These are phyloP conservation scores for Collichthys lucidus DNA, from an alignment of 2,113 vertebrate species.

Conservation along the genomic window DNA sequence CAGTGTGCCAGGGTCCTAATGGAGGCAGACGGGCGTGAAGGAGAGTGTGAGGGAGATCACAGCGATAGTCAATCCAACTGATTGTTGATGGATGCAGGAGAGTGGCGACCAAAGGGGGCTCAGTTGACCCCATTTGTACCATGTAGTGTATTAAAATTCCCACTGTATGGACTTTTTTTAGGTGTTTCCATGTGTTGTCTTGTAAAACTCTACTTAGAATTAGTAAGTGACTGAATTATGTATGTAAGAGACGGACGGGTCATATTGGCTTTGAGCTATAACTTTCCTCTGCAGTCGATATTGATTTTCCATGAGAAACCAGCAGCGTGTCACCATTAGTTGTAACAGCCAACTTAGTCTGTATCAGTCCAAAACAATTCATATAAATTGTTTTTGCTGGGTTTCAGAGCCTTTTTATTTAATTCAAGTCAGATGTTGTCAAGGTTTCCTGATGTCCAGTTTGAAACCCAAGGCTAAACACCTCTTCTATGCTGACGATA, in stretches of 20 bases:
- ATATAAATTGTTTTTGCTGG: not conserved
- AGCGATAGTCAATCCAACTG: constrained; percentile 66
- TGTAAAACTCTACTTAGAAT: not conserved
- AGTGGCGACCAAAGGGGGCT: constrained; percentile 15
- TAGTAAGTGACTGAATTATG: not conserved
- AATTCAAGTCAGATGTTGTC: no score
- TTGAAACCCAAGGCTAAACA: no score
- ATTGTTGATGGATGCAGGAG: constrained; percentile 38
- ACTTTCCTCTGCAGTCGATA: constrained; percentile 32
- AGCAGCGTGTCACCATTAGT: constrained; percentile 12
- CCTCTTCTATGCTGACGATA: not conserved
- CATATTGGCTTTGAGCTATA: constrained; percentile 29
- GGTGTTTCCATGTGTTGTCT: not conserved
- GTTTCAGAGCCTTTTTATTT: not conserved
- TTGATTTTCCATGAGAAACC: constrained; percentile 51
- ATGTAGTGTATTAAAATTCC: not conserved
- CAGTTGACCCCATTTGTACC: constrained; percentile 6
- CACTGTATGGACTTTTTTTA: not conserved
- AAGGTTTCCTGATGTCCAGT: no score
- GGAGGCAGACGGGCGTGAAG: constrained; percentile 89
- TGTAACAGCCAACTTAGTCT: not conserved
- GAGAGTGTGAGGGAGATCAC: constrained; percentile 73
- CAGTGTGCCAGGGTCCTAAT: constrained; percentile 80
- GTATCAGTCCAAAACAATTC: not conserved
- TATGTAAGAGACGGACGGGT: not conserved